Percentiles rank a stretch among this genome's conserved stretches.
Evolutionary conservation across 2,888 invertebrate genomes (phyloP).

Genomic region (Machimus rusticus): DNA sequence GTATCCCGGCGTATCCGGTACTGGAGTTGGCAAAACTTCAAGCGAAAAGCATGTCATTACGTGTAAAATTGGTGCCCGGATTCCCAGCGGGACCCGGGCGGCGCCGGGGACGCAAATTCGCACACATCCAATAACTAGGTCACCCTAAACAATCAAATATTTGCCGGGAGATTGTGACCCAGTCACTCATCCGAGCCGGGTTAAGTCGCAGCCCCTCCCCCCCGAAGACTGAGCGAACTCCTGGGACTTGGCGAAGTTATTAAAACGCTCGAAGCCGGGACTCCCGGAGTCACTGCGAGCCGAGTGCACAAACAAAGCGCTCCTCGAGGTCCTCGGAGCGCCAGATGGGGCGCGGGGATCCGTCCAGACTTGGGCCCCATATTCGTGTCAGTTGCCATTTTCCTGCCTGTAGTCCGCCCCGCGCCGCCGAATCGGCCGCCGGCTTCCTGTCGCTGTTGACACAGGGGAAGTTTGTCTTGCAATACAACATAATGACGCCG

Average conservation of each 20-base stretch:
- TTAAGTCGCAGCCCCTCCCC: neutral
- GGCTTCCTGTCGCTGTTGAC: neutral
- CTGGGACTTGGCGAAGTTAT: neutral
- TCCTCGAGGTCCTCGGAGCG: neutral
- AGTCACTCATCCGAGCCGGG: neutral
- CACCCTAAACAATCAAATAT: conserved; percentile 34
- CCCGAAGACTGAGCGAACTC: neutral
- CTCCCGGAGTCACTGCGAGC: neutral
- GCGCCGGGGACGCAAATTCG: neutral
- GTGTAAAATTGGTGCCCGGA: neutral
- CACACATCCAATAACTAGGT: conserved; percentile 32
- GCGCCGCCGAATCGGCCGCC: neutral
- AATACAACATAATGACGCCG: neutral
- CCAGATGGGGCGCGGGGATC: neutral
- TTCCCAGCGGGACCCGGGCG: neutral
- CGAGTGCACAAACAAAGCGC: conserved; percentile 10
- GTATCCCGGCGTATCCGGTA: neutral
- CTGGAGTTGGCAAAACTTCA: neutral
- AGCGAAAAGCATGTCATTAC: conserved; percentile 25
- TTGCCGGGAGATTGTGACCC: neutral
- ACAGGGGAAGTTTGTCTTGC: neutral
- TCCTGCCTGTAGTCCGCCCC: neutral
- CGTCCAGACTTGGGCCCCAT: neutral
- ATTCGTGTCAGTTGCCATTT: neutral
- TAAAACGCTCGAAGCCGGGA: neutral